Evolutionary conservation across 2,888 invertebrate species (phyloP), one percentile per base, ranked within the genome.

Genomic region (Aspidiotus rigidus): DNA sequence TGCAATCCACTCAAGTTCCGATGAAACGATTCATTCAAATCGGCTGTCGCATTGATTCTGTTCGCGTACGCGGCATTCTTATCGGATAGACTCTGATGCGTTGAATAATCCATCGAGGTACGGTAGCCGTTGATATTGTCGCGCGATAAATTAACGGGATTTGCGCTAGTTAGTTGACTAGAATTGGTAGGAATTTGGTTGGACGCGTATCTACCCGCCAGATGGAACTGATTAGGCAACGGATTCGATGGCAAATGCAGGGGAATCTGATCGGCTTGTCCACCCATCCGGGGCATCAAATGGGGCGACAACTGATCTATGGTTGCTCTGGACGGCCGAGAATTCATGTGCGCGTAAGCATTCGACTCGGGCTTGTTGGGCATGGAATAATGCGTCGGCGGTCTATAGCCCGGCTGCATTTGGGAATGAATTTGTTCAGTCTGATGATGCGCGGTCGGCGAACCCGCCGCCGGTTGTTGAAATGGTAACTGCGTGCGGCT

Each of bases 1-100:
- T 81, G 77, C 57, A 73, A 69, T 53, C 71, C 73, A 83, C 77
- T 41, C 28, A 28, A 3, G 44, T 71, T 71, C 8, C 71, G 70
- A 41, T 69, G 69, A 54, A 54, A 67, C 40, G 62, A 62, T 7
- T 62, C 62, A 55, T 57, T 53, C 54, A 57, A 0, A 5, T 70
- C 64, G 28, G 28, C 28, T 42, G 44, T 42, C 17, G 40, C 42
- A 16, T 70, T 61, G 11, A 64, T 59, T 70, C 63, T 49, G 53
- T 64, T 59, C 56, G 69, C 53, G 54, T 63, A 56, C 40, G 63
- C 53, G 28, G 56, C 49, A 39, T 62, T 62, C 13, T 62, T 11
- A 41, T 41, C 59, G 15, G 54, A 15, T 7, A 40, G n/a, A 13
- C 42, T n/a, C 39, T 44, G 28, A 7, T 62, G 62, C 62, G 62